A percentile compares a stretch with the other conserved stretches of the same genome.
phyloP scores from a whole-genome alignment of 2,888 invertebrate genomes.

The Polyploca ridens region DNA sequence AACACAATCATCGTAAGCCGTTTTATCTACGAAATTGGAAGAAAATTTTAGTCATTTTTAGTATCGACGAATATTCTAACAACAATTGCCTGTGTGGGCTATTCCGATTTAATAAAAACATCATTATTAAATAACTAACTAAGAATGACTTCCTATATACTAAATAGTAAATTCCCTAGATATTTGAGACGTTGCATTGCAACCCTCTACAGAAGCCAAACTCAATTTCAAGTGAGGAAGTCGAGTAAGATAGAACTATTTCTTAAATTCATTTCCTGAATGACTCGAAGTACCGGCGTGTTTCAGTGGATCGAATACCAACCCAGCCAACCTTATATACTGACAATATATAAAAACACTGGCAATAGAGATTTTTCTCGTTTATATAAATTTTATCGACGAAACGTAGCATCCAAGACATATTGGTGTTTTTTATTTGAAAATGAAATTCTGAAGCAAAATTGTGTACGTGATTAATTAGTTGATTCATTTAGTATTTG shows the following conservation, averaged over 20 bases:
- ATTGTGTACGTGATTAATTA: conserved; percentile 1
- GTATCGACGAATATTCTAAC: not conserved
- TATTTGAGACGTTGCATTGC: conserved; percentile 1
- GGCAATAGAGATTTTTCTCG: not conserved
- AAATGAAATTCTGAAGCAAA: not conserved
- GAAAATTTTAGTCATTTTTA: not conserved
- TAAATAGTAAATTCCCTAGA: not conserved
- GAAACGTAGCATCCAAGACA: not conserved
- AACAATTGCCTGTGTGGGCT: not conserved
- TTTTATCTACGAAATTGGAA: not conserved
- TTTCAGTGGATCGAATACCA: conserved; percentile 40
- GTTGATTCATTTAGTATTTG: not conserved
- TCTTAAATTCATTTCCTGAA: conserved; percentile 57
- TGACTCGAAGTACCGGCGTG: conserved; percentile 31
- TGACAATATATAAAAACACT: conserved; percentile 1
- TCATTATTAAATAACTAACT: not conserved
- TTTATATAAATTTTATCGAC: not conserved
- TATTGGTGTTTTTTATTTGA: not conserved
- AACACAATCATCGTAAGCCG: not conserved
- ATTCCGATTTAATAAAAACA: not conserved
- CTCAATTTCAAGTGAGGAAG: conserved; percentile 12
- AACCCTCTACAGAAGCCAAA: not conserved
- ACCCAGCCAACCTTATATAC: conserved; percentile 16
- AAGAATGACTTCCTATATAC: not conserved
- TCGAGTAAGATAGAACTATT: conserved; percentile 31